Conservation (phyloP, 1,140 invertebrate genomes). For the Drosophila asahinai region DNA sequence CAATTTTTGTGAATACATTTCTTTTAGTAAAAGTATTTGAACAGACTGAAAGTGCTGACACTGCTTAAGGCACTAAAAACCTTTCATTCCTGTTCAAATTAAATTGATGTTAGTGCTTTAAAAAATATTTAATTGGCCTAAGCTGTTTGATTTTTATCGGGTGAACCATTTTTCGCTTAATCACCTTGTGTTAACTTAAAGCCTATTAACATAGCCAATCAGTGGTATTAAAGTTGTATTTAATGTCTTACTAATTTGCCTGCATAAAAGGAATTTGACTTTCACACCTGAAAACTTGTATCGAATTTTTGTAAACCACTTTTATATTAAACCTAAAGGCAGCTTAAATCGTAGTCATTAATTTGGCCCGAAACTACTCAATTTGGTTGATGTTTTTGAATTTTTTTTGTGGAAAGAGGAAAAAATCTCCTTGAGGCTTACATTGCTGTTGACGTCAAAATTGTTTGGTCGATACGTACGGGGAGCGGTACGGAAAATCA, state of each 20-base stretch:
- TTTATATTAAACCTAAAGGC: conserved; percentile 45
- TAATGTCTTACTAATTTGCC: conserved; percentile 30
- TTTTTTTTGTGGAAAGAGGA: background rate
- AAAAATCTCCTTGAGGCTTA: conserved; percentile 37
- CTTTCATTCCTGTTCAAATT: background rate
- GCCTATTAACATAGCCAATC: conserved; percentile 1
- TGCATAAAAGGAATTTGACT: conserved; percentile 61
- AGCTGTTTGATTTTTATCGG: conserved; percentile 19
- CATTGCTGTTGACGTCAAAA: conserved; percentile 51
- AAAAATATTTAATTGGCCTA: conserved; percentile 9
- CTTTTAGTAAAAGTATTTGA: background rate
- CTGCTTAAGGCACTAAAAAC: background rate
- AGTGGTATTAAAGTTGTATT: conserved; percentile 27
- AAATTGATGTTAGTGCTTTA: background rate
- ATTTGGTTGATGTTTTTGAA: conserved; percentile 45
- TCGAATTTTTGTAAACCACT: conserved; percentile 25
- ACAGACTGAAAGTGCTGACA: too few species aligned
- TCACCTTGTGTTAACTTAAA: conserved; percentile 5
- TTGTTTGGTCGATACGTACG: conserved; percentile 66
- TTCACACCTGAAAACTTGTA: conserved; percentile 58
- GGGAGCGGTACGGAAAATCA: conserved; percentile 42
- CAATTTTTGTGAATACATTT: background rate
- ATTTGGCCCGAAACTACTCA: conserved; percentile 54
- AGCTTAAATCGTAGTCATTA: conserved; percentile 41
- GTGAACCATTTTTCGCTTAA: conserved; percentile 7